phyloP scores from a whole-genome alignment of 2,797 vertebrate species.

The Leucoraja ocellata region DNA sequence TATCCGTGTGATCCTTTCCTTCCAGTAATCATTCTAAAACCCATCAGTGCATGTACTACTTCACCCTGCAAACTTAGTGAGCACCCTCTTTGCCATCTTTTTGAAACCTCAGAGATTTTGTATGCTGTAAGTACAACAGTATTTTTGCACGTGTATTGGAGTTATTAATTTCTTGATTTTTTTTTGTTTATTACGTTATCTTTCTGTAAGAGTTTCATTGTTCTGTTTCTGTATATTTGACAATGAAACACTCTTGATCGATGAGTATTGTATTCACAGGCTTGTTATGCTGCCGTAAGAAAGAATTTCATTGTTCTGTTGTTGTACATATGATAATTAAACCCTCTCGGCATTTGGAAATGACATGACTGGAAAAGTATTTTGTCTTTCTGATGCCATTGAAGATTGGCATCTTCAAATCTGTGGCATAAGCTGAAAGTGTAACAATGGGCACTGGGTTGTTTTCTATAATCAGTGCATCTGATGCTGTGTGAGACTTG shows the following conservation, averaged over 20 bases:
- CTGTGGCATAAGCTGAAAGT: not conserved
- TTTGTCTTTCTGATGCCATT: not conserved
- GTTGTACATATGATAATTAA: no score
- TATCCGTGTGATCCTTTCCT: not conserved
- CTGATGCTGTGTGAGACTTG: not conserved
- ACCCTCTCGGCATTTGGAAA: not conserved
- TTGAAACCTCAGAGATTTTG: not conserved
- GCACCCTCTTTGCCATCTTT: not conserved
- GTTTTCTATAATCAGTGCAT: not conserved
- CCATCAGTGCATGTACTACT: not conserved
- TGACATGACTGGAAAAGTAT: not conserved
- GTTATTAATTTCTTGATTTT: no score
- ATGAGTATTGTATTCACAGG: no score
- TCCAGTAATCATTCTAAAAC: not conserved
- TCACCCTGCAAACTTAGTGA: not conserved
- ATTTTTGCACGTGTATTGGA: no score
- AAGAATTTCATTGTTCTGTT: no score
- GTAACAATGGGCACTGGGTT: not conserved
- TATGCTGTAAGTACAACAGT: no score
- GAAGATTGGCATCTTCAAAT: not conserved
- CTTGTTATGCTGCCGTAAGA: no score
- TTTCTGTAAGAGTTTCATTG: no score
- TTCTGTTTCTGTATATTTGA: no score
- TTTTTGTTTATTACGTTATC: no score
- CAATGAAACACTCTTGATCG: no score